Base-by-base conservation (phyloP, 1,140 invertebrate genomes). In the Zeugodacus cucurbitae region DNA sequence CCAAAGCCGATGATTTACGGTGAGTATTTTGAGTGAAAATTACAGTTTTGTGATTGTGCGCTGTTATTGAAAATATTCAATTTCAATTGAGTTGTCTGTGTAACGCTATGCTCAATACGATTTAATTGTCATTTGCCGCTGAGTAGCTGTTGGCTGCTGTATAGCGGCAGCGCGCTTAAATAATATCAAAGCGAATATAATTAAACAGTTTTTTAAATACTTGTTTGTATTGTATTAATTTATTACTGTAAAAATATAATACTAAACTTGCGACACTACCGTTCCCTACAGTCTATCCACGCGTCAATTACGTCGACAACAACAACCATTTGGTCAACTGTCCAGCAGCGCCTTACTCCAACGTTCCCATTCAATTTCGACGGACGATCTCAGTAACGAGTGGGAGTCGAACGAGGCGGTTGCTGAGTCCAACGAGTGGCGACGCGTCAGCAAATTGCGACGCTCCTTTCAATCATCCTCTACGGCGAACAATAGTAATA, bases 391-490 rank as follows among this genome's bases (percentile, higher is more conserved):
- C 82, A 93, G 91, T 90, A 91, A 90, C 88, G 91, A 92, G 37
- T 91, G 91, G 90, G 62, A 88, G 54, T 26, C 34, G 14, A 78
- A 90, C 67, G 88, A 89, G 88, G 88, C 90, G 32, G 87, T 78
- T 41, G 91, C 90, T 8, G 91, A 90, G n/a, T 88, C 91, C 7
- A 89, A 90, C 58, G 95, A 95, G 89, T 96, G 95, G 96, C 94
- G 94, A 88, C 92, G 95, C 87, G 94, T 95, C 32, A 95, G 94
- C 26, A 95, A 95, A 90, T 91, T 95, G 32, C 94, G 95, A 58
- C 91, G 95, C 86, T 96, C 96, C 17, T 94, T 96, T 67, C 95
- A 96, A 90, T 95, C 95, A 90, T 94, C 95, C 0, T 95, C 94
- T 74, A 93, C 93, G 89, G 93, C 54, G 93, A 82, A 82, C 2